A percentile compares a stretch with the other conserved stretches of the same genome.
Conservation (phyloP, 1,140 invertebrate species). For the Bicyclus anynana region DNA sequence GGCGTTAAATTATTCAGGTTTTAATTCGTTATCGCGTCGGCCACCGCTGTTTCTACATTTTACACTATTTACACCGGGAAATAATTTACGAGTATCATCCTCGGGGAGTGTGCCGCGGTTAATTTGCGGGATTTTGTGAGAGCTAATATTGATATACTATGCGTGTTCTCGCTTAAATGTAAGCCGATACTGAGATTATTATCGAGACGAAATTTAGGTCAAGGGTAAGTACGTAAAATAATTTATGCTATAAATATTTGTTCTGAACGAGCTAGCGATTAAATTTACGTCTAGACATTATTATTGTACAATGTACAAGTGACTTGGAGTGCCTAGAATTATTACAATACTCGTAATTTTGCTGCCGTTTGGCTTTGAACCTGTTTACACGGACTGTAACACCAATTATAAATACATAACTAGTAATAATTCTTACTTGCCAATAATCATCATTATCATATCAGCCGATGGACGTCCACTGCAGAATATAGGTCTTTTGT, state of each 20-base stretch:
- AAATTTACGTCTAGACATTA: background rate
- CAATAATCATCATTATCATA: too few relatives aligned
- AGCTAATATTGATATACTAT: constrained; percentile 34
- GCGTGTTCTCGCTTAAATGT: constrained; percentile 10
- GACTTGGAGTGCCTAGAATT: too few relatives aligned
- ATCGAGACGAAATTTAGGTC: background rate
- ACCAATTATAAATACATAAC: too few relatives aligned
- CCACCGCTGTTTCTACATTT: constrained; percentile 62
- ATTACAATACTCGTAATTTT: too few relatives aligned
- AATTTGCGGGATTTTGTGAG: constrained; percentile 37
- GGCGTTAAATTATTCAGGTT: constrained; percentile 76
- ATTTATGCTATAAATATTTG: background rate
- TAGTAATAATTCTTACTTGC: too few relatives aligned
- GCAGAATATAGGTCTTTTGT: too few relatives aligned
- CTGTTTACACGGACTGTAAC: too few relatives aligned
- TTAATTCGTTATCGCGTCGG: constrained; percentile 73
- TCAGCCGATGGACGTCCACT: too few relatives aligned
- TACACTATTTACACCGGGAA: constrained; percentile 69
- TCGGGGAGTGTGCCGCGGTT: constrained; percentile 36
- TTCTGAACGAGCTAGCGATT: background rate
- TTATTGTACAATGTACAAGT: background rate
- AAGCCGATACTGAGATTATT: background rate
- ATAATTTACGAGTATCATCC: constrained; percentile 60
- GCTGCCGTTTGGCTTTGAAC: too few relatives aligned
- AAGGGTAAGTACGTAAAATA: background rate